These are phyloP conservation scores for Heliornis fulica DNA, from an alignment of 2,113 vertebrate genomes.

Conservation along the genomic window DNA sequence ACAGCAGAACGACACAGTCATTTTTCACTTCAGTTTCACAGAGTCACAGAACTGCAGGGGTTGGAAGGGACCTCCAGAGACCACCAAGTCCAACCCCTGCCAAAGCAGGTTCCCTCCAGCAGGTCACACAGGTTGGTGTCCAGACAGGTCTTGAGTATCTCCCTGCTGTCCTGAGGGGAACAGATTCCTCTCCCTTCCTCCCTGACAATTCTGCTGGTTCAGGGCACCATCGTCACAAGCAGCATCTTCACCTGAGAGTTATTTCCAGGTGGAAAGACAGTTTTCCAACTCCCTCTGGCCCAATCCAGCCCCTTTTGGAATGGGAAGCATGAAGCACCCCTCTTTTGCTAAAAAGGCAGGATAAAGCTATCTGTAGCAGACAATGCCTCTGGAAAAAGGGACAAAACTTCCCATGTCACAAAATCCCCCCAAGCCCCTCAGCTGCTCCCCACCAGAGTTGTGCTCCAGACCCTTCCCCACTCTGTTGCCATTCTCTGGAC, in stretches of 20 bases:
- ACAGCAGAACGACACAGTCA: fast-evolving
- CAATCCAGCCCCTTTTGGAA: not conserved
- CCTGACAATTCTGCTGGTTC: not conserved
- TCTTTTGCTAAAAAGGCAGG: not conserved
- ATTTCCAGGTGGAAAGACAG: not conserved
- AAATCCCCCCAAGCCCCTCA: too few relatives aligned
- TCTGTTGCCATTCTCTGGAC: too few relatives aligned
- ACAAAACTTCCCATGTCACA: not conserved
- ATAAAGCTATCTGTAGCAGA: not conserved
- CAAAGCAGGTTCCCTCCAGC: too few relatives aligned
- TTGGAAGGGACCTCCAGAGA: too few relatives aligned
- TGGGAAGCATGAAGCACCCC: not conserved
- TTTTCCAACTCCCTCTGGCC: not conserved
- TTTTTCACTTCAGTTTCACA: not conserved
- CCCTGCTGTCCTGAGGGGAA: not conserved
- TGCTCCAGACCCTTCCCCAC: too few relatives aligned
- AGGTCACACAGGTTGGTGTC: too few relatives aligned
- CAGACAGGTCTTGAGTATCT: too few relatives aligned
- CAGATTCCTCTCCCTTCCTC: not conserved
- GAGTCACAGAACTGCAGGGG: too few relatives aligned
- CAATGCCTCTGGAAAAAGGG: not conserved
- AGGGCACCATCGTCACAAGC: not conserved
- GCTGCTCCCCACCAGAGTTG: too few relatives aligned
- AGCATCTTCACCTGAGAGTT: not conserved
- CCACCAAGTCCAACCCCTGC: too few relatives aligned